Evolutionary conservation across 2,113 vertebrate genomes (phyloP), one percentile per base, ranked within the genome.

Genomic region (Centropus bengalensis): DNA sequence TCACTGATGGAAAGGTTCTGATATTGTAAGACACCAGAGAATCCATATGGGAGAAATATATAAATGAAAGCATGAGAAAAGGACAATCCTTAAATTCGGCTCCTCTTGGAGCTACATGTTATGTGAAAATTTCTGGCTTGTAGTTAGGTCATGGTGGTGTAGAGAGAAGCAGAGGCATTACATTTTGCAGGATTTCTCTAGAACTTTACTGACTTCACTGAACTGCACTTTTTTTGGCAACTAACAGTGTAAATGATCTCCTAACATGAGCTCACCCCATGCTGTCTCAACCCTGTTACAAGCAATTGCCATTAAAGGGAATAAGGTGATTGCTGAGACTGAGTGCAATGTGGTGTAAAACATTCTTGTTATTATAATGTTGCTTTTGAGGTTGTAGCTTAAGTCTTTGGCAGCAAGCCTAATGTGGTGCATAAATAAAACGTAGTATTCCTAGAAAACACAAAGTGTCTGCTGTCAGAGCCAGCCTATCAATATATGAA

Each of bases 331-430:
- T 82, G 63, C 40, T 85, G 75, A 80, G 32, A 28, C 67, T 91
- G 62, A 95, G 86, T 80, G 70, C 51, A 85, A 58, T 55, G 70
- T 88, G 28, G 63, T 88, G 78, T 85, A 89, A 94, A 88, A 76
- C 47, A 67, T 66, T 83, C 66, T 76, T 89, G 84, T 76, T 91
- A 70, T 87, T 79, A 49, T n/a, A 86, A 83, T 51, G 36, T 54
- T 70, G 21, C 62, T 79, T 93, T 94, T 91, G 70, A 89, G 86
- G 75, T 45, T 84, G 40, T 51, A 66, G 82, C 26, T 86, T 36
- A 84, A 75, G 66, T 12, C 60, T 76, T 75, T 95, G 81, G 75
- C 89, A 89, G 66, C 4, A 12, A 77, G 71, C 75, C 82, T 74
- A 47, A 74, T 91, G 55, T 36, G n/a, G 52, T 74, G 28, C 32